Evolutionary conservation across 2,113 vertebrate genomes (phyloP), one percentile per base, ranked within the genome.

Genomic region (Cynoglossus semilaevis): DNA sequence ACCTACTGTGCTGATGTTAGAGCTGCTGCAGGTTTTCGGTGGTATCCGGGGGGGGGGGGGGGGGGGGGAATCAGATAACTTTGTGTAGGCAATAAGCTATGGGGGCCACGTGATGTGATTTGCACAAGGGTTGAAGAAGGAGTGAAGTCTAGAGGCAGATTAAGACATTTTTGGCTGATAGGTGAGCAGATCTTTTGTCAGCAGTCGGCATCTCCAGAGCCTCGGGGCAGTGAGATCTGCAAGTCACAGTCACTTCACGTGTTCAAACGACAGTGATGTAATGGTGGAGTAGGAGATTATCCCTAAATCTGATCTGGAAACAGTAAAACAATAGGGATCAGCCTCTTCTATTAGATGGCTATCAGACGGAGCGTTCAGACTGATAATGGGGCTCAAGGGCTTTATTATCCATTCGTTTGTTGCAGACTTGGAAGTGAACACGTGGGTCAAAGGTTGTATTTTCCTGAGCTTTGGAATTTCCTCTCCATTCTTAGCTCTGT

Each of bases 291-390:
- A 3, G 22, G 36, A 67, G 77, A 82, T 72, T 64, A 64, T 46
- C 8, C 51, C 44, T 29, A 29, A 29, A 29, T 29, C 22, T 50
- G 48, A 40, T 51, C 58, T 42, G 55, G 56, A 65, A 83, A 61
- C 54, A 57, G 38, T 43, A 50, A 51, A 73, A 79, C 63, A 82
- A 83, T 63, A 61, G 63, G 73, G 18, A 63, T 48, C 56, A 50
- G 53, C 46, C 55, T 19, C 48, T 53, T 52, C 45, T 37, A 63
- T 58, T 43, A 60, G 60, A 70, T 60, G 35, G 36, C 44, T 19
- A 54, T 74, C 57, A 57, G 19, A 46, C 54, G 3, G 64, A 70
- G 59, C 63, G 22, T 52, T 11, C 48, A 56, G 55, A 35, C 58
- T 70, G 67, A 17, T 81, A 58, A 81, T 67, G 50, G 42, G 18